Base-by-base conservation (phyloP, 2,113 vertebrate genomes). In the Pachyramphus minor region DNA sequence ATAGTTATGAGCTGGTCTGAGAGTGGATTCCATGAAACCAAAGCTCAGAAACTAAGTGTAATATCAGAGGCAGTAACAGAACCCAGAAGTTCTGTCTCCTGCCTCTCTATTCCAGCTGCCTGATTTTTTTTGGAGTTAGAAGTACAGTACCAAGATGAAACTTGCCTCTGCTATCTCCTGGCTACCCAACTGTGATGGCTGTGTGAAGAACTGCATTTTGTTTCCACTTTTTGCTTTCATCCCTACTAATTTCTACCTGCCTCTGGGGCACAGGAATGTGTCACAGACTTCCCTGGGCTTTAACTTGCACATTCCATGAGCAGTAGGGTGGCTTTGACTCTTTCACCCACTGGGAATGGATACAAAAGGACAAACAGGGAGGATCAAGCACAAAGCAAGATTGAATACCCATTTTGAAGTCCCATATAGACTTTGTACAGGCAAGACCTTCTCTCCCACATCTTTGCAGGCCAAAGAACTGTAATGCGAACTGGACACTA, bases 1-100 rank as follows among this genome's bases (percentile, higher is more conserved):
- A 88, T 55, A 92, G 14, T 44, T 94, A 33, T 85, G 71, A 92
- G 92, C 37, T 49, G 59, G 37, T 58, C 23, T 39, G 44, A 41
- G 22, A 14, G 18, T 35, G 30, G 30, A 71, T 30, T 71, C 13
- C 9, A 11, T 2, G 24, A 92, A 94, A 53, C 14, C 28, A 68
- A 90, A 87, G 44, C 22, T 66, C 6, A 33, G 44, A 88, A 78
- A 55, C 3, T 21, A 89, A 49, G 25, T 41, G 39, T 60, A 39
- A 41, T 21, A 73, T 14, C 12, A 74, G 59, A 93, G 59, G 11
- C 35, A 69, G 37, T 27, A 69, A 37, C 27, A 39, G 52, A 87
- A 84, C 2, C 21, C 35, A 68, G n/a, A 89, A 44, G 9, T 95
- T 41, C 30, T 55, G 19, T 6, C 23, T 56, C 24, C 37, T 58